Base-by-base conservation (phyloP, 2,797 vertebrate species). In the Pipistrellus kuhlii region DNA sequence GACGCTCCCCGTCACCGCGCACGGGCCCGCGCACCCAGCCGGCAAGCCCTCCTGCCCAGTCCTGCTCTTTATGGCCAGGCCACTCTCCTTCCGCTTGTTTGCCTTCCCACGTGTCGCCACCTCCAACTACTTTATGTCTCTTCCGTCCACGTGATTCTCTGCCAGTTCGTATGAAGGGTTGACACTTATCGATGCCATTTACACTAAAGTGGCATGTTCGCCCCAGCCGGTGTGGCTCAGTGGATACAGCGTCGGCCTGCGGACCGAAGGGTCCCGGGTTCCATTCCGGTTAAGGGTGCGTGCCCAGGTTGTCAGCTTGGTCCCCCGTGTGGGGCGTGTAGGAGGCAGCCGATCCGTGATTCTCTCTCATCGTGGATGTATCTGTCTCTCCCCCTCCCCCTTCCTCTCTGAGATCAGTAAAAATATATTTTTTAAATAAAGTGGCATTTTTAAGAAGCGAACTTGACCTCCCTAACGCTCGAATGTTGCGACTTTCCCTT, bases 401-500 rank as follows among this genome's bases (percentile, higher is more conserved):
- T 15, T n/a, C 14, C 62, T 64, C 13, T 64, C 62, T n/a, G 14
- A 64, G 7, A 59, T 59, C 25, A 30, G 6, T 27, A 30, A 59
- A 27, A 59, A 14, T 13, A 27, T 27, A 5, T 59, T 27, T 59
- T 59, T 59, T 59, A 27, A 59, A 59, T 11, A 6, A 27, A 59
- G 57, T 2, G 57, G 25, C 57, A 44, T 44, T 12, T 59, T 59
- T 27, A 59, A 59, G 78, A 12, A 32, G 27, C 66, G 35, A 35
- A 13, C 17, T 32, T 93, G 71, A 72, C 66, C 48, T 66, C 18
- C 86, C 35, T 23, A 77, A 44, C 44, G 44, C 4, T 86, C 21
- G 48, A 71, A 62, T 87, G 15, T 55, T 73, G 35, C 85, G 30
- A 82, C 48, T 21, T 94, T 96, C 46, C 97, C 64, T 53, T 96